A percentile compares a stretch with the other conserved stretches of the same genome.
These are phyloP conservation scores for Cyprinodon variegatus DNA, from an alignment of 2,113 vertebrate species.

Conservation along the genomic window DNA sequence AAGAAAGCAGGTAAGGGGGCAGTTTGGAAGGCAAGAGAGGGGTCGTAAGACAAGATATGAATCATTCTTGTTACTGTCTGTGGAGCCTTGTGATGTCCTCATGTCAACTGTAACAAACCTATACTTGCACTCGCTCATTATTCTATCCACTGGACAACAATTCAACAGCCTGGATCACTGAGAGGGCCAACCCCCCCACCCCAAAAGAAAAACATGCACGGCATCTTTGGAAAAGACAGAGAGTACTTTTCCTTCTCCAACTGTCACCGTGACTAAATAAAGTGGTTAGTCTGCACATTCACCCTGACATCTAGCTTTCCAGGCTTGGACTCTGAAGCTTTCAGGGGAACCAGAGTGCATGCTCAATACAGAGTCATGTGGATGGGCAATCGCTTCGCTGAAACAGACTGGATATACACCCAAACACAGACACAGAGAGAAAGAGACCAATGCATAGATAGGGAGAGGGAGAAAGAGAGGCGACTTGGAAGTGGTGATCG, in stretches of 20 bases:
- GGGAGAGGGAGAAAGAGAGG: slow-evolving; percentile 18
- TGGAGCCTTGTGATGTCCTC: slow-evolving; percentile 27
- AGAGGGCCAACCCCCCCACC: slow-evolving; percentile 12
- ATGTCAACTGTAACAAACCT: slow-evolving; percentile 38
- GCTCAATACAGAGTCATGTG: slow-evolving; percentile 17
- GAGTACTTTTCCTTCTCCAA: slow-evolving; percentile 38
- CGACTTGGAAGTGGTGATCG: slow-evolving; percentile 52
- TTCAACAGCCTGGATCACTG: slow-evolving; percentile 33
- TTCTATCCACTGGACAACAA: slow-evolving; percentile 16
- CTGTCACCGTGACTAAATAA: slow-evolving; percentile 41
- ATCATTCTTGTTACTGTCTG: slow-evolving; percentile 56
- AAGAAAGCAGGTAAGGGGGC: slow-evolving; percentile 4
- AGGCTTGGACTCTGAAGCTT: slow-evolving; percentile 28
- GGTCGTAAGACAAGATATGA: slow-evolving; percentile 16
- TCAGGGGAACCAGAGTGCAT: slow-evolving; percentile 34
- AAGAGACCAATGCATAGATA: slow-evolving; percentile 22
- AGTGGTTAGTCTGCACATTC: slow-evolving; percentile 59
- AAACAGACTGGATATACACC: slow-evolving; percentile 24
- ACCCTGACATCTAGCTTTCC: slow-evolving; percentile 25
- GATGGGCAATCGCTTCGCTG: slow-evolving; percentile 48
- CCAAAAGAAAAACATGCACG: slow-evolving; percentile 32
- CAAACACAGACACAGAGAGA: slow-evolving; percentile 21
- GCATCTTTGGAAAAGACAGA: slow-evolving; percentile 40
- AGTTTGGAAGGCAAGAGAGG: slow-evolving; percentile 13
- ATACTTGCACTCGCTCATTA: slow-evolving; percentile 1